phyloP scores from a whole-genome alignment of 1,140 invertebrate species.

The Ganaspis sp. region DNA sequence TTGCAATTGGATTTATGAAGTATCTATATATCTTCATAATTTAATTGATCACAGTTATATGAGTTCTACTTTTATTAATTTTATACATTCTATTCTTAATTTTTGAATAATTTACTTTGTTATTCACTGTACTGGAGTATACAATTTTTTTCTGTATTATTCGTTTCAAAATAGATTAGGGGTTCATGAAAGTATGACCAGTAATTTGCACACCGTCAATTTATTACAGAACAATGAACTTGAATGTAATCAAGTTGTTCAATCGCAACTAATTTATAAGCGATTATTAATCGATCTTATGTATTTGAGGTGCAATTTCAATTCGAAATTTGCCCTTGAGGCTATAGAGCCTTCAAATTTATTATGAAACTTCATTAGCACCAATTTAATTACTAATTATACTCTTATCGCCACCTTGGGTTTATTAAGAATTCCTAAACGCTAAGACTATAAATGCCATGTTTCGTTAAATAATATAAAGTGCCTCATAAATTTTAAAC shows the following conservation, averaged over 20 bases:
- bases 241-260: constrained; percentile 9
- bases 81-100: no score
- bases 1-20: no score
- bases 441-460: background rate
- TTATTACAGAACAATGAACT: constrained; percentile 8
- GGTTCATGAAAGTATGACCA: no score
- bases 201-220: background rate
- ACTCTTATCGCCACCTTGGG: constrained; percentile 10
- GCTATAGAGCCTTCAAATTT: background rate
- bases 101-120: no score
- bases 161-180: no score
- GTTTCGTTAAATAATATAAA: no score
- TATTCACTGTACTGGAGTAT: no score
- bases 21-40: no score
- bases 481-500: no score
- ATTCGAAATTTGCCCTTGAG: background rate
- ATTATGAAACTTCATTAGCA: constrained; percentile 25
- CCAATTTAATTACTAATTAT: constrained; percentile 36
- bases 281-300: background rate
- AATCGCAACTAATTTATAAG: background rate
- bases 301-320: background rate
- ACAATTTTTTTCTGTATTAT: no score
- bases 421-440: background rate
- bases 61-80: no score
- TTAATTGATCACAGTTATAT: no score